Base-by-base conservation (phyloP, 1,140 invertebrate species). In the Polypedilum pembai region DNA sequence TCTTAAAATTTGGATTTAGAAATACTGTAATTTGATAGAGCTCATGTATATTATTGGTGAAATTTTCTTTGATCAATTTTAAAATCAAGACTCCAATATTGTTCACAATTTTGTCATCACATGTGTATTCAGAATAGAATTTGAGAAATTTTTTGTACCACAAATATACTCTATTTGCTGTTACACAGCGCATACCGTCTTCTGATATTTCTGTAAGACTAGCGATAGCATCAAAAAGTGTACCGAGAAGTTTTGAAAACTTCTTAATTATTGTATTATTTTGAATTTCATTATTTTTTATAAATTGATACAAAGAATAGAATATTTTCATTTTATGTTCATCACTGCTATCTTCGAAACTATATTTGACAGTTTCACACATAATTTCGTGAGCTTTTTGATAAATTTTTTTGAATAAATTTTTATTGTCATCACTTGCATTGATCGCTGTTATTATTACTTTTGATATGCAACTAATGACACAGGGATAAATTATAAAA, bases 101-200 rank as follows among this genome's bases (percentile, higher is more conserved):
- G 8, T 69, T 69, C 8, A 21, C 17, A 21, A 18, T 21, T 69
- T 69, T 21, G 10, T 69, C 65, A 7, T n/a, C 17, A 7, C 8
- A 18, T 21, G 65, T 69, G 18, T 18, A 69, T 69, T 18, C 20
- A 20, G 65, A 21, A 69, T 69, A 69, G 18, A 20, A 18, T 5
- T 69, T 69, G 65, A 69, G 65, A 20, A 69, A 21, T 20, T 69
- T 69, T 18, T 69, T 69, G 8, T 8, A 20, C 65, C 65, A 69
- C 5, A 69, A 18, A 69, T 69, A 69, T 20, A 69, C 20, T 69
- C 10, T 8, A 69, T 69, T 69, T 10, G 65, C 65, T 69, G 65
- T 69, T 10, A 69, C 65, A 69, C 65, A 20, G 17, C 17, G 17
- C 1, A 8, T 10, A 7, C 65, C 20, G 8, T 21, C 65, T 20